These are phyloP conservation scores for Taenioides sp. DNA, from an alignment of 2,797 vertebrate species.

Conservation along the genomic window DNA sequence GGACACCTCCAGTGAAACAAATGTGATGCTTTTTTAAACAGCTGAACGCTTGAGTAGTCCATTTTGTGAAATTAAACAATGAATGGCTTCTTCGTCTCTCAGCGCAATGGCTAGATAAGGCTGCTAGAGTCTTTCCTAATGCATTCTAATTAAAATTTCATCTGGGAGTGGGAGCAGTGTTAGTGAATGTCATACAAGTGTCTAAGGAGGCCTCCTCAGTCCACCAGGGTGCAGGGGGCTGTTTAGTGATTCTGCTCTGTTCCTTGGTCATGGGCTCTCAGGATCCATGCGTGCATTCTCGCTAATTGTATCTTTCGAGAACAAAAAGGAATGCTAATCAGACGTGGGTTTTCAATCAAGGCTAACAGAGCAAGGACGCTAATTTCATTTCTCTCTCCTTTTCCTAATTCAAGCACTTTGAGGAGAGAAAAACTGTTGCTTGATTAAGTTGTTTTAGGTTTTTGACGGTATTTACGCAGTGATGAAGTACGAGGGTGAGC, in stretches of 20 bases:
- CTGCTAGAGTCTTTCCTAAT: slow-evolving; percentile 60
- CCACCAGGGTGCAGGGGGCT: slow-evolving; percentile 49
- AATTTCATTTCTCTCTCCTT: slow-evolving; percentile 34
- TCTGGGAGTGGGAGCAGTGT: slow-evolving; percentile 65
- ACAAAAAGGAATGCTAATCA: slow-evolving; percentile 68
- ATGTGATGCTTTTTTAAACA: slow-evolving; percentile 46
- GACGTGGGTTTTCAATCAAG: slow-evolving; percentile 66
- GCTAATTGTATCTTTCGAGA: slow-evolving; percentile 69
- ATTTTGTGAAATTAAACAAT: slow-evolving; percentile 57
- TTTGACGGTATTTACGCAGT: slow-evolving; percentile 28
- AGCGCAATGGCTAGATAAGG: slow-evolving; percentile 26
- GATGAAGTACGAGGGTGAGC: slow-evolving; percentile 37
- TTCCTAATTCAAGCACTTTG: slow-evolving; percentile 25
- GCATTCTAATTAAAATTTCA: slow-evolving; percentile 78
- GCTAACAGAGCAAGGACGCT: slow-evolving; percentile 49
- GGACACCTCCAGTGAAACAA: slow-evolving; percentile 52
- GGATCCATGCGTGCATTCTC: slow-evolving; percentile 49
- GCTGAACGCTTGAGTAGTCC: slow-evolving; percentile 46
- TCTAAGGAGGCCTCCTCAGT: slow-evolving; percentile 55
- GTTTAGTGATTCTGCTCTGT: slow-evolving; percentile 67
- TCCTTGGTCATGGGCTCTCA: slow-evolving; percentile 48
- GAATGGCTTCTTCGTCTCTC: slow-evolving; percentile 45
- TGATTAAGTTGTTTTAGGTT: slow-evolving; percentile 39
- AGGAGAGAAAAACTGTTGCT: slow-evolving; percentile 31
- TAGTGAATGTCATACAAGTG: slow-evolving; percentile 76